phyloP scores from a whole-genome alignment of 1,140 invertebrate species.

The Papilio glaucus region DNA sequence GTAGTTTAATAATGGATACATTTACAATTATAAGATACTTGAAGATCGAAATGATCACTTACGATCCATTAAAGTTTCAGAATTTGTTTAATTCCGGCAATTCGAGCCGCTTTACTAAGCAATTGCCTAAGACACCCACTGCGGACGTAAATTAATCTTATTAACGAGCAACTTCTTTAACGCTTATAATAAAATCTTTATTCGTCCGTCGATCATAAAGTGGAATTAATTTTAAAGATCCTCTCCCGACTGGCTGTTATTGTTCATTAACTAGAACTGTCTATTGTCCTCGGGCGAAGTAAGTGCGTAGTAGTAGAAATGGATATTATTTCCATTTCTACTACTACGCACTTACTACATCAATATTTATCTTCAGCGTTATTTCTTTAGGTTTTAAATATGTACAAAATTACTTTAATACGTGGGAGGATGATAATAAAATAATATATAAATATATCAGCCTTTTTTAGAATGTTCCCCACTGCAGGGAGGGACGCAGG shows the following conservation, averaged over 20 bases:
- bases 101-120: constrained; percentile 25
- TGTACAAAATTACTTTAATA: too few relatives aligned
- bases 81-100: constrained; percentile 2
- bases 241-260: background rate
- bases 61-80: background rate
- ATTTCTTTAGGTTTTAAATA: background rate
- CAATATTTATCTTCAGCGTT: too few relatives aligned
- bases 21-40: background rate
- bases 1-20: background rate
- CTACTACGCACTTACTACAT: too few relatives aligned
- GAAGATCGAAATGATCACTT: too few relatives aligned
- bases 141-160: constrained; percentile 70
- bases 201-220: constrained; percentile 37
- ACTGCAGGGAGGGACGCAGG: too few relatives aligned
- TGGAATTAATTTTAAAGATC: constrained; percentile 42
- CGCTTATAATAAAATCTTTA: constrained; percentile 31
- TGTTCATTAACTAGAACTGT: constrained; percentile 35
- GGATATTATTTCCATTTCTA: background rate
- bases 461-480: too few relatives aligned
- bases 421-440: too few relatives aligned
- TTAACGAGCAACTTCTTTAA: constrained; percentile 48
- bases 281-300: constrained; percentile 30
- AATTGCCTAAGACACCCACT: constrained; percentile 71
- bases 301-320: background rate
- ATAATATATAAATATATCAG: too few relatives aligned